A percentile compares a stretch with the other conserved stretches of the same genome.
These are phyloP conservation scores for Orthonevra nobilis DNA, from an alignment of 2,888 invertebrate genomes.

Conservation along the genomic window DNA sequence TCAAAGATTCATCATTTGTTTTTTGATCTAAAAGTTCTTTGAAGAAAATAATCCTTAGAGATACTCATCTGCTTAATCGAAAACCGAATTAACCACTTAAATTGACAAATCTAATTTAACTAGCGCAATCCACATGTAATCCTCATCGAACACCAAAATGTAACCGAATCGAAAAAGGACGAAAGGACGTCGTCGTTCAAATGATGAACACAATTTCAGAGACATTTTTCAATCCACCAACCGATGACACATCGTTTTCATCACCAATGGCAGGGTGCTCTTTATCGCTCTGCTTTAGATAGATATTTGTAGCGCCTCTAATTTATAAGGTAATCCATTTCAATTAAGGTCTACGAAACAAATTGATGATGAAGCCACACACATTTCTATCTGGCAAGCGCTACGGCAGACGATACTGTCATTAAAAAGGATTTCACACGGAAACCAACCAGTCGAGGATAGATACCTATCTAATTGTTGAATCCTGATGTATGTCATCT, in stretches of 20 bases:
- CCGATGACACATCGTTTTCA: conserved; percentile 33
- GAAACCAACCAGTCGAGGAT: neutral
- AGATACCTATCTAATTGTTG: conserved; percentile 12
- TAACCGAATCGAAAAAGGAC: too few relatives aligned
- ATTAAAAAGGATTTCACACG: conserved; percentile 49
- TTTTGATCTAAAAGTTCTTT: too few relatives aligned
- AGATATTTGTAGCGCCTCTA: conserved; percentile 20
- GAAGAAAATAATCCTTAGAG: too few relatives aligned
- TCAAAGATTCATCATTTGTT: too few relatives aligned
- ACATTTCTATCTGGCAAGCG: too few relatives aligned
- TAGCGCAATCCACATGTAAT: too few relatives aligned
- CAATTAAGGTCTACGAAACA: conserved; percentile 50
- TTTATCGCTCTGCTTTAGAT: neutral
- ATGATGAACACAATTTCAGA: conserved; percentile 15
- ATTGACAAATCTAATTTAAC: too few relatives aligned
- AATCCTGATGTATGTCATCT: conserved; percentile 46
- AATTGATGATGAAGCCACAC: conserved; percentile 36
- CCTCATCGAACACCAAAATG: too few relatives aligned
- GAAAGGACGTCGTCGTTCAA: neutral
- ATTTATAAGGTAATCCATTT: conserved; percentile 55
- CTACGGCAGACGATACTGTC: conserved; percentile 15
- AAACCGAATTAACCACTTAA: too few relatives aligned
- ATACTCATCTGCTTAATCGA: too few relatives aligned
- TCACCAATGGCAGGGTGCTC: neutral
- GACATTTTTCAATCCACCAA: conserved; percentile 22